These are phyloP conservation scores for Threskiornis aethiopicus DNA, from an alignment of 2,797 vertebrate genomes.

Conservation along the genomic window DNA sequence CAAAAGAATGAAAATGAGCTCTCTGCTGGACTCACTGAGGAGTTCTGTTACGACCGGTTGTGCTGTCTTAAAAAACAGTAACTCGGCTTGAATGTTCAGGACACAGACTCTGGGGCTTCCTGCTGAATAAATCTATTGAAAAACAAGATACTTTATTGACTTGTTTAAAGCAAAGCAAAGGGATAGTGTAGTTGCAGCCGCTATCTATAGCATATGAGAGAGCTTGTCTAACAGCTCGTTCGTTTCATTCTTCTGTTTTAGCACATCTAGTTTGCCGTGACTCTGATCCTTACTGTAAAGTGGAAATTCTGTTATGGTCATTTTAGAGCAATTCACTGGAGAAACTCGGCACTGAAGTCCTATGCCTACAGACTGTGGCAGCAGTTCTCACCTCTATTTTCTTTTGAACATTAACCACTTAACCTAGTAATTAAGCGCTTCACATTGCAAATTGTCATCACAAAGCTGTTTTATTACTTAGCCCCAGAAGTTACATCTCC, in stretches of 20 bases:
- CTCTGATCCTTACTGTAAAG: neutral
- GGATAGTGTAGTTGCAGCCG: neutral
- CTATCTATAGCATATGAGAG: neutral
- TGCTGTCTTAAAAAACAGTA: neutral
- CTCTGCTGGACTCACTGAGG: neutral
- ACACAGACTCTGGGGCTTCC: neutral
- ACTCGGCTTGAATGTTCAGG: neutral
- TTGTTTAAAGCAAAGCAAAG: neutral
- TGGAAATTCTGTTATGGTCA: neutral
- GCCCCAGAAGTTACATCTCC: neutral
- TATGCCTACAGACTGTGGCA: neutral
- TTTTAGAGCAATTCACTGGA: neutral
- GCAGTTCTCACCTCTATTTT: neutral
- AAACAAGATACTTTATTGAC: constrained; percentile 18
- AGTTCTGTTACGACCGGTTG: neutral
- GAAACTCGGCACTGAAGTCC: neutral
- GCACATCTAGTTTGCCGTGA: neutral
- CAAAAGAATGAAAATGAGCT: constrained; percentile 33
- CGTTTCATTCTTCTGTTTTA: neutral
- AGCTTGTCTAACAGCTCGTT: neutral
- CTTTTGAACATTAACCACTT: neutral
- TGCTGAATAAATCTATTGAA: constrained; percentile 10
- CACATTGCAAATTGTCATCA: neutral
- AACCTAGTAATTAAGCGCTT: neutral
- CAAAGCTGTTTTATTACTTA: neutral